A percentile compares a stretch with the other conserved stretches of the same genome.
phyloP scores from a whole-genome alignment of 2,797 vertebrate genomes.

The Periophthalmus magnuspinnatus region DNA sequence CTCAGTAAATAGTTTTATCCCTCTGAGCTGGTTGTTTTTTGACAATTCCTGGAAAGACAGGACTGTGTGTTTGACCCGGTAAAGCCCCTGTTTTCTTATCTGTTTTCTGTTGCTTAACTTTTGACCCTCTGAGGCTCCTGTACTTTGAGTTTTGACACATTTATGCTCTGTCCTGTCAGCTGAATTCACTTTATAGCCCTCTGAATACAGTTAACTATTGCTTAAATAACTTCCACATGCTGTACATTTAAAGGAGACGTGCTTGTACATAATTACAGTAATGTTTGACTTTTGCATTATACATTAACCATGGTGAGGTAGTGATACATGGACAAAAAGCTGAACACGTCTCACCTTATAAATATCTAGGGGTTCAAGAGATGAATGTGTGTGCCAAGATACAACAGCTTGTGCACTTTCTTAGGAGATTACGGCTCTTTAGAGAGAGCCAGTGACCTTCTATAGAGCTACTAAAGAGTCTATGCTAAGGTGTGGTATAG shows the following conservation, averaged over 20 bases:
- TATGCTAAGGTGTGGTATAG: no score
- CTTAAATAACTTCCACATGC: background rate
- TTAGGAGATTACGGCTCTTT: no score
- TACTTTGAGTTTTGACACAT: constrained; percentile 1
- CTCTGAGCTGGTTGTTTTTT: background rate
- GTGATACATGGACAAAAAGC: no score
- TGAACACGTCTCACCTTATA: no score
- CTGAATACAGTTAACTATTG: background rate
- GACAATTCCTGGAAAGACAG: background rate
- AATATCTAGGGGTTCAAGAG: no score
- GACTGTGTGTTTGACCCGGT: background rate
- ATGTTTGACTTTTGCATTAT: no score
- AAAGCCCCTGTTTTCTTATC: background rate
- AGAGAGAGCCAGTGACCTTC: no score
- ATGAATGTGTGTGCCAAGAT: no score
- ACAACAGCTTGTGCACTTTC: no score
- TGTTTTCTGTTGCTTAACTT: background rate
- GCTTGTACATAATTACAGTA: no score
- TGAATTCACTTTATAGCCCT: background rate
- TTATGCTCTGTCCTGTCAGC: background rate
- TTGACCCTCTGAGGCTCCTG: constrained; percentile 2
- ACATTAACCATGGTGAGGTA: no score
- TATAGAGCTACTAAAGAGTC: no score
- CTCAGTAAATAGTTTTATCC: background rate
- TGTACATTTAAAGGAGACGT: background rate